Evolutionary conservation across 64 coral and sea anemone species (phyloP).

Genomic region (Montipora capricornis): DNA sequence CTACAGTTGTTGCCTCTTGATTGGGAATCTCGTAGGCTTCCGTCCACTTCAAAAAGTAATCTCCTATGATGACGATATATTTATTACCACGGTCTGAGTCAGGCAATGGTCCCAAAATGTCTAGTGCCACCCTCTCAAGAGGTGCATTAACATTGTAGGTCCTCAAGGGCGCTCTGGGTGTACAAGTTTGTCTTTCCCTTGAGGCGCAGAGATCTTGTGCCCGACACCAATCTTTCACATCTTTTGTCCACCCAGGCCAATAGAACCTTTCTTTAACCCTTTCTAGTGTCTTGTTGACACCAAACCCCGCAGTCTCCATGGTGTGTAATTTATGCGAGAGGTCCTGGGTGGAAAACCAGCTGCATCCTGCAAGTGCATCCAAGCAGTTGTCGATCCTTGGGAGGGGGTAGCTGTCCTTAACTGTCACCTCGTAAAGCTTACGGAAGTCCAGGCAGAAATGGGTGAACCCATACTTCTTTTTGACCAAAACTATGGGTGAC

Average conservation of each 20-base stretch:
- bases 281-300: too few species aligned
- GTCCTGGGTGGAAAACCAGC: slow-evolving; percentile 37
- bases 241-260: too few species aligned
- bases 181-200: neutral
- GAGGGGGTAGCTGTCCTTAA: slow-evolving; percentile 33
- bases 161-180: neutral
- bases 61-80: too few species aligned
- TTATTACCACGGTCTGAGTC: too few species aligned
- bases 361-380: slow-evolving; percentile 20
- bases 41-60: too few species aligned
- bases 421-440: slow-evolving; percentile 37
- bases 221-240: too few species aligned
- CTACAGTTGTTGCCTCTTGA: too few species aligned
- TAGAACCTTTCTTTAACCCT: too few species aligned
- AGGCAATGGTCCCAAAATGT: too few species aligned
- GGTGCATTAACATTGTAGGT: slow-evolving; percentile 34
- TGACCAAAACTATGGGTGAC: slow-evolving; percentile 28
- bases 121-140: too few species aligned
- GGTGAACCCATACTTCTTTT: slow-evolving; percentile 45
- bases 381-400: neutral
- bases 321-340: neutral
- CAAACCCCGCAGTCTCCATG: neutral
- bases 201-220: slow-evolving; percentile 4
- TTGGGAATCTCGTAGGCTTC: too few species aligned
- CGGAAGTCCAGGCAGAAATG: slow-evolving; percentile 38